Conservation (phyloP, 2,113 vertebrate genomes). For the Bagarius yarrelli region DNA sequence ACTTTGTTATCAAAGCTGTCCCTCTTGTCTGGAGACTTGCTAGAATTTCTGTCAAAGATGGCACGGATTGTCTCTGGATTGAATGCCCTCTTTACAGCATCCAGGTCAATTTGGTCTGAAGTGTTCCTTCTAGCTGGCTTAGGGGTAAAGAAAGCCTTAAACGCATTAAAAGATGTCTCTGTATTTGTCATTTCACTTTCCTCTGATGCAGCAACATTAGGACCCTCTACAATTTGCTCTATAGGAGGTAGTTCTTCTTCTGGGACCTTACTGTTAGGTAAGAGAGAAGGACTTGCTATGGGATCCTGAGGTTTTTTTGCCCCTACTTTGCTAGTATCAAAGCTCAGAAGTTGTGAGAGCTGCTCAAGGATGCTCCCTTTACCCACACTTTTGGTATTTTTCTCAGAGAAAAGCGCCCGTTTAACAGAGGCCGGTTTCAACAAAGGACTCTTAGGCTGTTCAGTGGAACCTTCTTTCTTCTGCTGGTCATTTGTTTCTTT, state of each 20-base stretch:
- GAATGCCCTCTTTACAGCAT: conserved; percentile 81
- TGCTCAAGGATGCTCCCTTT: conserved; percentile 82
- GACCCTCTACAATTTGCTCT: conserved; percentile 1
- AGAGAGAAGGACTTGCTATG: conserved; percentile 28
- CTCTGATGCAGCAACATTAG: conserved; percentile 47
- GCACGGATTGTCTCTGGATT: conserved; percentile 80
- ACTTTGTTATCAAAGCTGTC: conserved; percentile 62
- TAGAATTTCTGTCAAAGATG: conserved; percentile 80
- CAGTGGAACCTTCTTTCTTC: conserved; percentile 69
- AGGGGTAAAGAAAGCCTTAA: conserved; percentile 87
- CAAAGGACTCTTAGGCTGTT: conserved; percentile 69
- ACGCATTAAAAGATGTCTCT: conserved; percentile 86
- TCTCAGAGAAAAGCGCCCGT: conserved; percentile 61
- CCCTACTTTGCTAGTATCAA: conserved; percentile 73
- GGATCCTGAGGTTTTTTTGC: conserved; percentile 49
- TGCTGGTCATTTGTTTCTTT: conserved; percentile 74
- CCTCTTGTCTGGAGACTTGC: conserved; percentile 61
- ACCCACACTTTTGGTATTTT: conserved; percentile 58
- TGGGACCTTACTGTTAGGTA: conserved; percentile 22
- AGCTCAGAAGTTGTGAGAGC: conserved; percentile 81
- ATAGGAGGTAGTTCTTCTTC: background rate
- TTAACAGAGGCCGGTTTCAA: conserved; percentile 65
- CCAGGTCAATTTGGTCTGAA: conserved; percentile 75
- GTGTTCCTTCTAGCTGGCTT: conserved; percentile 80
- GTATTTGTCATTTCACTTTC: conserved; percentile 63